Conservation (phyloP, 2,113 vertebrate species). For the Oreochromis niloticus region DNA sequence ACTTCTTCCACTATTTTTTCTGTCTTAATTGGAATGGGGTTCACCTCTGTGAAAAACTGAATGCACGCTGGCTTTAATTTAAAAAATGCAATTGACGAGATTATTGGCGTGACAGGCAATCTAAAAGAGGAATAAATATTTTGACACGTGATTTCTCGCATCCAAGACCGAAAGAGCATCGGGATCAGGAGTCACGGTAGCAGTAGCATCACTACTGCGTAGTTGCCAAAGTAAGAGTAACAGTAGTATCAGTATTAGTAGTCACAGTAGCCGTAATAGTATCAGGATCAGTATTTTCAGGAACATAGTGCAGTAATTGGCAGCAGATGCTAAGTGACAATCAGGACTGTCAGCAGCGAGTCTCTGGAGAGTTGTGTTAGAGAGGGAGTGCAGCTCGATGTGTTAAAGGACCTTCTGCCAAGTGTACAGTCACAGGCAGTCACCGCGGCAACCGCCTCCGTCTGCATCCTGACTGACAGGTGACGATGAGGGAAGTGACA, state of each 20-base stretch:
- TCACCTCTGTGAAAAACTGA: not conserved
- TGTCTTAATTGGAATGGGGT: not conserved
- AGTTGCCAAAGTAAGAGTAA: not conserved
- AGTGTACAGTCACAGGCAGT: slow-evolving; percentile 31
- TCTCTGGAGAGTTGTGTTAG: not conserved
- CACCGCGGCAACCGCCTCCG: slow-evolving; percentile 12
- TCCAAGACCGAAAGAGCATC: not conserved
- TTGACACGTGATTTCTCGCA: not conserved
- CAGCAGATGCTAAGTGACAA: slow-evolving; percentile 41
- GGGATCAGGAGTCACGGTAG: not conserved
- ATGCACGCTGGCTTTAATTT: not conserved
- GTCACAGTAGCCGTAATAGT: not conserved
- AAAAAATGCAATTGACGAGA: not conserved
- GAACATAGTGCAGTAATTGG: not conserved
- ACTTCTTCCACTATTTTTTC: not conserved
- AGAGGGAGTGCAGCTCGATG: not conserved
- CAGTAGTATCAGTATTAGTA: not conserved
- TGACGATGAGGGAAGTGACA: slow-evolving; percentile 31
- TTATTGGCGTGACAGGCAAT: not conserved
- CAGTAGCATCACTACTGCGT: not conserved
- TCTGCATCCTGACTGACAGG: slow-evolving; percentile 43
- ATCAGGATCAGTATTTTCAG: not conserved
- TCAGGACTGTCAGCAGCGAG: slow-evolving; percentile 5
- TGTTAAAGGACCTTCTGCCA: slow-evolving; percentile 40
- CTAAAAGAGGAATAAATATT: not conserved